Evolutionary conservation across 1,140 invertebrate species (phyloP).

Genomic region (Trachymyrmex septentrionalis): DNA sequence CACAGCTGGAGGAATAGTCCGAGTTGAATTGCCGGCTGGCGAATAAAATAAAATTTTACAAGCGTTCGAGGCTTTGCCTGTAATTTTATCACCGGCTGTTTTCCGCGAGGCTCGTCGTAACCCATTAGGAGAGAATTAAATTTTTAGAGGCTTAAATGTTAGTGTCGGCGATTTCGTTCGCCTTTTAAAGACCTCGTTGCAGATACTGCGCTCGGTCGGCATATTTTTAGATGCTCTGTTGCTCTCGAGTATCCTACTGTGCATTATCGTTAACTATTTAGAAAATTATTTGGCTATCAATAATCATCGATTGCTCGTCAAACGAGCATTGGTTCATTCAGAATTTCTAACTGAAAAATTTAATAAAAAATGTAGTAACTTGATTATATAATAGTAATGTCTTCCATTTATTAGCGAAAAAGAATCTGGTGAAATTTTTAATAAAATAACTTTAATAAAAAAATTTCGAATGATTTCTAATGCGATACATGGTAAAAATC

Average conservation of each 20-base stretch:
- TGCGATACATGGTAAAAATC: background rate
- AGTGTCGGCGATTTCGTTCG: slow-evolving; percentile 65
- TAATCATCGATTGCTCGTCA: background rate
- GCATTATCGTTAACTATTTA: background rate
- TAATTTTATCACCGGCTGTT: slow-evolving; percentile 77
- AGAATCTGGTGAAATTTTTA: background rate
- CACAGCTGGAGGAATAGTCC: slow-evolving; percentile 19
- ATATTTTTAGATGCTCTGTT: slow-evolving; percentile 18
- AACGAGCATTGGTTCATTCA: background rate
- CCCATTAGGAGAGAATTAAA: slow-evolving; percentile 73
- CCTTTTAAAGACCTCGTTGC: slow-evolving; percentile 62
- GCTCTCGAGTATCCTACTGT: background rate
- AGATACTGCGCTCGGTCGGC: slow-evolving; percentile 12
- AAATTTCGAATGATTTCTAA: background rate
- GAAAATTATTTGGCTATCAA: background rate
- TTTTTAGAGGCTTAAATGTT: slow-evolving; percentile 72
- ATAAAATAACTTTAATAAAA: slow-evolving; percentile 18
- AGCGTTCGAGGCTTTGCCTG: slow-evolving; percentile 72
- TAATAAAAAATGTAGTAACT: background rate
- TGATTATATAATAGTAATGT: background rate
- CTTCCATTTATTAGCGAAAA: background rate
- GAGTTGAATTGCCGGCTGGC: slow-evolving; percentile 66
- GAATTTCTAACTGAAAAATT: background rate
- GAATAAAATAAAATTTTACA: slow-evolving; percentile 79
- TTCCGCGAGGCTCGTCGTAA: slow-evolving; percentile 60